Conservation (phyloP, 2,113 vertebrate species). For the Pteronura brasiliensis region DNA sequence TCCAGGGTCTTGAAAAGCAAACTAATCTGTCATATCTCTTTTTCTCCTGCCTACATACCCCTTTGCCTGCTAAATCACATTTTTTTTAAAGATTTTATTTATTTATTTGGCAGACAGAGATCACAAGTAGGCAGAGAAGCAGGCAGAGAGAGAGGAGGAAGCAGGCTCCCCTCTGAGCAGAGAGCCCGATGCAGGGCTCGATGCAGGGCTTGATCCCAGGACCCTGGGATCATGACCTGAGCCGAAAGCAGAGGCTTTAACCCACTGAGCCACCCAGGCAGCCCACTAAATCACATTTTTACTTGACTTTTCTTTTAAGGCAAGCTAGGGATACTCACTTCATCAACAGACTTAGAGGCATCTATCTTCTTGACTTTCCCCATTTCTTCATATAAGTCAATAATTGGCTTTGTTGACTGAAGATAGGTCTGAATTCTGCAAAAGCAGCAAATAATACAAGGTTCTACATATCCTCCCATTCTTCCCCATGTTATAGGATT, state of each 20-base stretch:
- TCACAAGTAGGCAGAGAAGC: too few species aligned
- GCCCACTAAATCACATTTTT: background rate
- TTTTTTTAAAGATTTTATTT: background rate
- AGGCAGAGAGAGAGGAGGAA: too few species aligned
- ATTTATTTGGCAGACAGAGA: too few species aligned
- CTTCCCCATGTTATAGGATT: background rate
- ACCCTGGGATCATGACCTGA: too few species aligned
- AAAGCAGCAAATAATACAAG: conserved; percentile 48
- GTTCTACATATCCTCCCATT: background rate
- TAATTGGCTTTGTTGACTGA: conserved; percentile 94
- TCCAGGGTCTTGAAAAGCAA: conserved; percentile 22
- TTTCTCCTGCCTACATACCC: background rate
- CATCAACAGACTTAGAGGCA: conserved; percentile 91
- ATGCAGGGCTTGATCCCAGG: too few species aligned
- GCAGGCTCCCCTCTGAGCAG: too few species aligned
- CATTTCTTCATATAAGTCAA: conserved; percentile 91
- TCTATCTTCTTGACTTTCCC: conserved; percentile 95
- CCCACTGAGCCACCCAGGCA: too few species aligned
- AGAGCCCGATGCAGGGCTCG: too few species aligned
- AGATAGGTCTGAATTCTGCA: conserved; percentile 96
- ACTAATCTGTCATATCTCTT: conserved; percentile 9
- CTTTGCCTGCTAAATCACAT: background rate
- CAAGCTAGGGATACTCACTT: conserved; percentile 82
- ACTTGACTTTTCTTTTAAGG: background rate
- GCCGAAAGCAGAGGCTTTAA: too few species aligned